phyloP scores from a whole-genome alignment of 2,113 vertebrate species.

The Eidolon helvum region DNA sequence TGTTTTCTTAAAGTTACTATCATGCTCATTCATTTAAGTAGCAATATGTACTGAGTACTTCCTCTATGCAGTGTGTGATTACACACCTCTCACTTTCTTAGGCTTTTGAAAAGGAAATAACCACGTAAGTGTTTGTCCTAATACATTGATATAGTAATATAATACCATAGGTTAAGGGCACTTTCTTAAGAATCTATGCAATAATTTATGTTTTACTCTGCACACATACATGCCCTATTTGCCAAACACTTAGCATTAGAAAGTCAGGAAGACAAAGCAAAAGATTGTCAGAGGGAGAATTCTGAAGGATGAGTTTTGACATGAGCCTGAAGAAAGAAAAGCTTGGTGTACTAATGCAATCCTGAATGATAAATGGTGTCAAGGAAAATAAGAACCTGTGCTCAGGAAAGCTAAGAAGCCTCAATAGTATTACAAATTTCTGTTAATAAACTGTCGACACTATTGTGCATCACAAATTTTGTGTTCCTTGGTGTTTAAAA shows the following conservation, averaged over 20 bases:
- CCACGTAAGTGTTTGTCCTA: background rate
- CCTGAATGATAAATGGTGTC: background rate
- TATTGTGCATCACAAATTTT: background rate
- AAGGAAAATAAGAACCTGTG: background rate
- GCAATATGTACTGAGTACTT: background rate
- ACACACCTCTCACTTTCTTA: background rate
- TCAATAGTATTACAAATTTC: background rate
- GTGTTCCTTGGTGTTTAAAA: background rate
- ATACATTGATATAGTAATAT: background rate
- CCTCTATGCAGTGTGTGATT: background rate
- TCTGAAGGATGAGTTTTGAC: background rate
- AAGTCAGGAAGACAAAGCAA: background rate
- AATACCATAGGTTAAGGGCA: background rate
- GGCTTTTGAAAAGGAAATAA: background rate
- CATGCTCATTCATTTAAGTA: background rate
- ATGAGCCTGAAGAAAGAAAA: background rate
- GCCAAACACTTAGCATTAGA: background rate
- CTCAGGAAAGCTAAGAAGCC: background rate
- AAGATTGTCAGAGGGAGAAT: background rate
- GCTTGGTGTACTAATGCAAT: background rate
- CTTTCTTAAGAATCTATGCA: background rate
- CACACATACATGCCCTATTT: background rate
- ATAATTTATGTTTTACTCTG: background rate
- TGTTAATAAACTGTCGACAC: background rate
- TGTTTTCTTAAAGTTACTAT: conserved; percentile 7